A percentile compares a stretch with the other conserved stretches of the same genome.
Evolutionary conservation across 2,797 vertebrate genomes (phyloP).

Genomic region (Epinephelus awoara): DNA sequence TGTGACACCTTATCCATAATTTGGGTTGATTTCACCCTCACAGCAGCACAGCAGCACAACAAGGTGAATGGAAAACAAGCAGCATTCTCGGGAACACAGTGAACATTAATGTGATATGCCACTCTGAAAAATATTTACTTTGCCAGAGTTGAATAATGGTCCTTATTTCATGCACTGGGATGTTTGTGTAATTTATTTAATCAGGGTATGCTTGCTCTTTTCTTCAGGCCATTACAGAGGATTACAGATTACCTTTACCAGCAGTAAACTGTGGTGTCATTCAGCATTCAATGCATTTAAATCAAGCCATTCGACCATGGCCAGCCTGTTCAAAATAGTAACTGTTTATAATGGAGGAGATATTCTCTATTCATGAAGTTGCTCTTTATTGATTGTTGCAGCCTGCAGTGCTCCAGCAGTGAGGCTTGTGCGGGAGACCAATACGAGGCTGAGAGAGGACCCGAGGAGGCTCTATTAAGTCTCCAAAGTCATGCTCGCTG

Average conservation of each 20-base stretch:
- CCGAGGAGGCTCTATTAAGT: constrained; percentile 56
- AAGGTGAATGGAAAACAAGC: constrained; percentile 58
- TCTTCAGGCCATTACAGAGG: constrained; percentile 62
- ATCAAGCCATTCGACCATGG: constrained; percentile 66
- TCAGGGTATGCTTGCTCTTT: constrained; percentile 62
- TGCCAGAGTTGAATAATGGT: constrained; percentile 69
- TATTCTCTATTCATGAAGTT: constrained; percentile 69
- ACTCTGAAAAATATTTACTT: constrained; percentile 69
- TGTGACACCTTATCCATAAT: constrained; percentile 45
- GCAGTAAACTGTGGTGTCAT: constrained; percentile 63
- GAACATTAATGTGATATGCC: constrained; percentile 66
- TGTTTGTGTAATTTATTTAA: constrained; percentile 79
- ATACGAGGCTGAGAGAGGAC: constrained; percentile 39
- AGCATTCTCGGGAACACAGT: constrained; percentile 22
- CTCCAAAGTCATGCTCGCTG: constrained; percentile 64
- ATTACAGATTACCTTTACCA: constrained; percentile 76
- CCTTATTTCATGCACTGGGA: constrained; percentile 62
- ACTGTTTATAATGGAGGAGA: constrained; percentile 59
- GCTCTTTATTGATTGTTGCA: constrained; percentile 68
- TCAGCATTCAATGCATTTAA: constrained; percentile 78
- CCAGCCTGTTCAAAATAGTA: constrained; percentile 56
- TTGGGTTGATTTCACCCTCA: constrained; percentile 45
- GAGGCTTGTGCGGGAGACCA: constrained; percentile 42
- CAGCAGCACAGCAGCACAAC: constrained; percentile 27
- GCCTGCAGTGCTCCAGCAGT: constrained; percentile 53